Evolutionary conservation across 2,797 vertebrate genomes (phyloP).

Genomic region (Protonibea diacanthus): DNA sequence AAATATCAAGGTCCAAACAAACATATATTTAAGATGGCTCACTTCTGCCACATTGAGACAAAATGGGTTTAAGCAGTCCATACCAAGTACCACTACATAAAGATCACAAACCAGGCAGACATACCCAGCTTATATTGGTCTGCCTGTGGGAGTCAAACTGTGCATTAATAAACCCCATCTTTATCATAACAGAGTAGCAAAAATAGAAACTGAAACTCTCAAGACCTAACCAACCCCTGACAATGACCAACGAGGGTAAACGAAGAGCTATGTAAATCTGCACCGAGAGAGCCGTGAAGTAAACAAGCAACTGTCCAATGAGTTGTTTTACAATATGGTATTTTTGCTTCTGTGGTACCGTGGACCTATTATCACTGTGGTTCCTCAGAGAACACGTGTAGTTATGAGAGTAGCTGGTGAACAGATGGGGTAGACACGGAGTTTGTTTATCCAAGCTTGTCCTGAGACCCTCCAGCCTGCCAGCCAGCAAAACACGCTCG

Average conservation of each 20-base stretch:
- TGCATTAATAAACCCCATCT: conserved; percentile 60
- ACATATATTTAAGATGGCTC: conserved; percentile 62
- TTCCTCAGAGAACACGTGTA: conserved; percentile 69
- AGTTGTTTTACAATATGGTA: conserved; percentile 66
- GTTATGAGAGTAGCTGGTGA: conserved; percentile 75
- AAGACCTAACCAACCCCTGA: conserved; percentile 59
- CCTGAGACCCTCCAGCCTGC: conserved; percentile 82
- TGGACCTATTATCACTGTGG: conserved; percentile 61
- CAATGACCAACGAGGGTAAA: conserved; percentile 67
- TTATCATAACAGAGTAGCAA: conserved; percentile 51
- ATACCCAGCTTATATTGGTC: conserved; percentile 51
- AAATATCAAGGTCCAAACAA: conserved; percentile 63
- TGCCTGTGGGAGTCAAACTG: conserved; percentile 56
- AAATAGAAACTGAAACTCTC: conserved; percentile 61
- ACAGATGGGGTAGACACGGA: conserved; percentile 78
- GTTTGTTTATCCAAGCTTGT: conserved; percentile 81
- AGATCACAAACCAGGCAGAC: conserved; percentile 54
- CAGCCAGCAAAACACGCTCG: conserved; percentile 66
- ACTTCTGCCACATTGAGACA: conserved; percentile 51
- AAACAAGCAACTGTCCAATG: conserved; percentile 74
- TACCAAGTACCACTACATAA: conserved; percentile 62
- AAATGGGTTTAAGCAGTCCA: conserved; percentile 52
- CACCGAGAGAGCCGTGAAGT: conserved; percentile 71
- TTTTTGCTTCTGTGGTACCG: conserved; percentile 65
- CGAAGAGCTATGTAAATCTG: conserved; percentile 70